These are phyloP conservation scores for Perca fluviatilis DNA, from an alignment of 2,113 vertebrate species.

Conservation along the genomic window DNA sequence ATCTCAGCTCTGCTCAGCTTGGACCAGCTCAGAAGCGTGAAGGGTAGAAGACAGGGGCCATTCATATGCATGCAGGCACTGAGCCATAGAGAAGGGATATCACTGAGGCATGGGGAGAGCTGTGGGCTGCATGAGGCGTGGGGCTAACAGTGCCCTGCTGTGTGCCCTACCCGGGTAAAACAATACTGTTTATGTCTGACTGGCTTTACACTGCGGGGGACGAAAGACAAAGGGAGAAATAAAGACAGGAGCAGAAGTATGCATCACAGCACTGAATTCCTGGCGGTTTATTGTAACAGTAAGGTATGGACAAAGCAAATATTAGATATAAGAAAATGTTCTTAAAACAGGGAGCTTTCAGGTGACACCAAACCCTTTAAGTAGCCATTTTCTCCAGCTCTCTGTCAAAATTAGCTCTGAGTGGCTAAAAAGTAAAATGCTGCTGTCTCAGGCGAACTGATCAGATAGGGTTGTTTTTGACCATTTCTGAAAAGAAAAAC, in stretches of 20 bases:
- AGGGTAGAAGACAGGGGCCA: conserved; percentile 73
- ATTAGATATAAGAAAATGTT: conserved; percentile 6
- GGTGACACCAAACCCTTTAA: background rate
- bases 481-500: background rate
- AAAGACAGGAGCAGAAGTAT: background rate
- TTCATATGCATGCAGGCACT: conserved; percentile 77
- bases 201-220: conserved; percentile 75
- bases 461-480: background rate
- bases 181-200: conserved; percentile 81
- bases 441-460: too few species aligned
- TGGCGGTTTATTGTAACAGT: background rate
- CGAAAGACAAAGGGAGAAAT: conserved; percentile 14
- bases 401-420: background rate
- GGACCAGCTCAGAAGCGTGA: conserved; percentile 71
- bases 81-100: conserved; percentile 73
- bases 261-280: background rate
- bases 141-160: conserved; percentile 75
- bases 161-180: conserved; percentile 78
- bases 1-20: conserved; percentile 62
- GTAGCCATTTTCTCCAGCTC: background rate
- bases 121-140: conserved; percentile 66
- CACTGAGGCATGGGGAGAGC: conserved; percentile 74
- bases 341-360: background rate
- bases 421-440: background rate
- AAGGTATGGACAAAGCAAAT: conserved; percentile 23